A percentile compares a stretch with the other conserved stretches of the same genome.
These are phyloP conservation scores for Anarsia innoxiella DNA, from an alignment of 2,888 invertebrate species.

Conservation along the genomic window DNA sequence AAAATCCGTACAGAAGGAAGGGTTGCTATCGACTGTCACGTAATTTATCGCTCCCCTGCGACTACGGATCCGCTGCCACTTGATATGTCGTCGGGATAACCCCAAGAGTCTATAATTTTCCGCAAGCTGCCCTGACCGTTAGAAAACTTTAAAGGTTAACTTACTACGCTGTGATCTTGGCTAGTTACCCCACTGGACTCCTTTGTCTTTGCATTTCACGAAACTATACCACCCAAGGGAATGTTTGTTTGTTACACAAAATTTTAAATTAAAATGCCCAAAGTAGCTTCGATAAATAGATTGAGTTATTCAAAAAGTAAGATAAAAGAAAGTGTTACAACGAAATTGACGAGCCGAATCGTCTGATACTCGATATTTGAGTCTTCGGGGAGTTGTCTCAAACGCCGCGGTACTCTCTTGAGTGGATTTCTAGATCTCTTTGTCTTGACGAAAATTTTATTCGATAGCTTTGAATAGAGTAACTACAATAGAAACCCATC, in stretches of 20 bases:
- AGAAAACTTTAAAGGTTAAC: constrained; percentile 21
- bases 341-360: constrained; percentile 38
- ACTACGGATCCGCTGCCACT: constrained; percentile 41
- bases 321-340: constrained; percentile 31
- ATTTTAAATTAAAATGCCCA: no score
- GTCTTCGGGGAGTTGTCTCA: constrained; percentile 33
- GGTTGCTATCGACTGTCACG: constrained; percentile 36
- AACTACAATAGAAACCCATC: constrained; percentile 5
- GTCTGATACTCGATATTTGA: constrained; percentile 43
- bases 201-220: constrained; percentile 3
- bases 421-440: constrained; percentile 39
- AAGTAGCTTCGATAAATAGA: no score
- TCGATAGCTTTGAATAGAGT: constrained; percentile 37
- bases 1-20: neutral
- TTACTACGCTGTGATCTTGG: neutral
- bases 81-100: constrained; percentile 56
- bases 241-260: no score
- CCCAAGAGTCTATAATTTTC: constrained; percentile 58
- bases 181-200: neutral
- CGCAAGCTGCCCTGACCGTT: constrained; percentile 32
- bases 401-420: constrained; percentile 28
- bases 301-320: constrained; percentile 2
- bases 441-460: constrained; percentile 42
- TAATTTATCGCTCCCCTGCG: constrained; percentile 56
- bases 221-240: no score